These are phyloP conservation scores for Trichomycterus rosablanca DNA, from an alignment of 2,113 vertebrate genomes.

Conservation along the genomic window DNA sequence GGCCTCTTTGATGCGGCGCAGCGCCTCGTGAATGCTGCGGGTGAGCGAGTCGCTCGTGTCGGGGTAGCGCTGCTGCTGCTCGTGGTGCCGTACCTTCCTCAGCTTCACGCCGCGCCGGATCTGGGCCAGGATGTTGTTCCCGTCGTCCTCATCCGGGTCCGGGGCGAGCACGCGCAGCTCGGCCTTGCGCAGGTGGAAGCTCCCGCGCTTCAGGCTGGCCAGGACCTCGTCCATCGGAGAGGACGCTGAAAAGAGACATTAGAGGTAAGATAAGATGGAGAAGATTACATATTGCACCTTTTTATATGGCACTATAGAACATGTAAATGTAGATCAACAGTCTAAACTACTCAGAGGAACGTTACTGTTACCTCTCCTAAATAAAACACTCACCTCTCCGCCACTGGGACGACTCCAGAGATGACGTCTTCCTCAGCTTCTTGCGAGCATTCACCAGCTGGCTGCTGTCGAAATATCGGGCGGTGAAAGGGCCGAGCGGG, in stretches of 20 bases:
- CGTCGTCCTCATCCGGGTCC: conserved; percentile 88
- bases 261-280: neutral
- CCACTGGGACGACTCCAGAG: conserved; percentile 81
- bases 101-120: conserved; percentile 93
- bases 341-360: no score
- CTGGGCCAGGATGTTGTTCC: conserved; percentile 96
- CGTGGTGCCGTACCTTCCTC: conserved; percentile 84
- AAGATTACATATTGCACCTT: neutral
- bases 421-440: conserved; percentile 86
- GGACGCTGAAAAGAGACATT: conserved; percentile 69
- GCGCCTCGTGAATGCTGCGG: conserved; percentile 94
- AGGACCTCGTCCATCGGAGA: conserved; percentile 98
- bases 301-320: no score
- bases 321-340: no score
- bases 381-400: conserved; percentile 76
- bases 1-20: conserved; percentile 93
- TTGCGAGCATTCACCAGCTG: conserved; percentile 90
- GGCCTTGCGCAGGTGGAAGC: conserved; percentile 93
- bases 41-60: conserved; percentile 86
- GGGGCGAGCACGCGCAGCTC: conserved; percentile 88
- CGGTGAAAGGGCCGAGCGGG: conserved; percentile 65
- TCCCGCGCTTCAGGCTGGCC: conserved; percentile 92
- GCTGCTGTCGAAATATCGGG: conserved; percentile 90
- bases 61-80: conserved; percentile 75
- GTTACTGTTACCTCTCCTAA: no score